Evolutionary conservation across 2,888 invertebrate species (phyloP).

Genomic region (Norana najaformis): DNA sequence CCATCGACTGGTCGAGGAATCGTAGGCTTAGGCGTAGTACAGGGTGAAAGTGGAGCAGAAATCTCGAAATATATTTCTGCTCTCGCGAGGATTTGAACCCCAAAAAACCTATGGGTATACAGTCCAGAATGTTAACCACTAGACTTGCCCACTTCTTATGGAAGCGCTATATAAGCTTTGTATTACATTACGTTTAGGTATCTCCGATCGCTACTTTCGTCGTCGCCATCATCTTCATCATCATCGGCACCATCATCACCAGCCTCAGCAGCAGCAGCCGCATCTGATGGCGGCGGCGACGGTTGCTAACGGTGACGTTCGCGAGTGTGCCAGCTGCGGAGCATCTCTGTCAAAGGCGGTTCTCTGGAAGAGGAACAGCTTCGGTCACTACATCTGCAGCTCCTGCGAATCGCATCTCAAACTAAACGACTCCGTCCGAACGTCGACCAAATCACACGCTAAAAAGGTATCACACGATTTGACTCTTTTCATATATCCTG

Average conservation of each 20-base stretch:
- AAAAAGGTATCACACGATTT: not conserved
- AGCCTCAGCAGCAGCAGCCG: not conserved
- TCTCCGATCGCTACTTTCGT: not conserved
- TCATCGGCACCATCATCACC: not conserved
- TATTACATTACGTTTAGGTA: not conserved
- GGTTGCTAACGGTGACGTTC: not conserved
- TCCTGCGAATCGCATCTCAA: not conserved
- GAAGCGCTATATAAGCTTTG: not conserved
- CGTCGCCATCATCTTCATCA: not conserved
- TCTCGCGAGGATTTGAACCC: too few species aligned
- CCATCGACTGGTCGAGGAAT: too few species aligned
- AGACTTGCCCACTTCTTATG: too few species aligned
- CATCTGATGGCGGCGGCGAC: not conserved
- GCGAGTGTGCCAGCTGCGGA: not conserved
- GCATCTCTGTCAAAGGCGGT: not conserved
- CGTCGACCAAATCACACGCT: not conserved
- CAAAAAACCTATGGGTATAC: too few species aligned
- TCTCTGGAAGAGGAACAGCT: not conserved
- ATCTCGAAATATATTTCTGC: too few species aligned
- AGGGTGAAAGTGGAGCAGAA: too few species aligned
- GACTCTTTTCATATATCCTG: not conserved
- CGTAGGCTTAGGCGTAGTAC: too few species aligned
- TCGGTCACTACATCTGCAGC: slow-evolving; percentile 3
- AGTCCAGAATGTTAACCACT: too few species aligned
- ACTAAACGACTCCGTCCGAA: not conserved